phyloP scores from a whole-genome alignment of 1,140 invertebrate genomes.

The Lepidurus apus region DNA sequence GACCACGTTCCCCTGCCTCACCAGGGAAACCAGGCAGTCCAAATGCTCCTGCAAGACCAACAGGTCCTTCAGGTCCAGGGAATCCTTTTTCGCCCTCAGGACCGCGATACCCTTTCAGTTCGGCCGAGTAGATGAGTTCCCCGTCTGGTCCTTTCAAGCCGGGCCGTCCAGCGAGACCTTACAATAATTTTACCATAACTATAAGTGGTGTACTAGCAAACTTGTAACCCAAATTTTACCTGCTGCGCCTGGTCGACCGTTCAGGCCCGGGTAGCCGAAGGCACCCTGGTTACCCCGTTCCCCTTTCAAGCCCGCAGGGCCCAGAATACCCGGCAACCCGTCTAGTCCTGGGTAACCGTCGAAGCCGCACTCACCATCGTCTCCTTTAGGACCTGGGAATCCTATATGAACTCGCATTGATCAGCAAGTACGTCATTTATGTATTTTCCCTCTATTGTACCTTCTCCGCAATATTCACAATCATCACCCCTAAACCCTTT shows the following conservation, averaged over 20 bases:
- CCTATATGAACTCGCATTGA: too few species aligned
- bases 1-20: slow-evolving; percentile 42
- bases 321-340: too few species aligned
- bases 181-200: neutral
- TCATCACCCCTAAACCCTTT: slow-evolving; percentile 28
- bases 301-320: neutral
- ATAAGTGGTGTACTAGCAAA: too few species aligned
- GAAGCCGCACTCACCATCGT: too few species aligned
- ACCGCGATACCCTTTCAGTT: slow-evolving; percentile 24
- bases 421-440: too few species aligned
- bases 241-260: neutral
- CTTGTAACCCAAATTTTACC: too few species aligned
- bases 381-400: too few species aligned
- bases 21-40: slow-evolving; percentile 53
- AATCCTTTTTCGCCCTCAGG: slow-evolving; percentile 59
- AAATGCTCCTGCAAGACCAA: slow-evolving; percentile 44
- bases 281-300: slow-evolving; percentile 32
- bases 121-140: slow-evolving; percentile 15
- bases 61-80: slow-evolving; percentile 48
- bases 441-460: neutral
- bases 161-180: slow-evolving; percentile 30
- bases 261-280: slow-evolving; percentile 30
- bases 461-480: neutral
- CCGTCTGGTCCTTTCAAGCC: slow-evolving; percentile 27
- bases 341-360: too few species aligned